phyloP scores from a whole-genome alignment of 2,888 invertebrate species.

The Ichneumoninae sp. region DNA sequence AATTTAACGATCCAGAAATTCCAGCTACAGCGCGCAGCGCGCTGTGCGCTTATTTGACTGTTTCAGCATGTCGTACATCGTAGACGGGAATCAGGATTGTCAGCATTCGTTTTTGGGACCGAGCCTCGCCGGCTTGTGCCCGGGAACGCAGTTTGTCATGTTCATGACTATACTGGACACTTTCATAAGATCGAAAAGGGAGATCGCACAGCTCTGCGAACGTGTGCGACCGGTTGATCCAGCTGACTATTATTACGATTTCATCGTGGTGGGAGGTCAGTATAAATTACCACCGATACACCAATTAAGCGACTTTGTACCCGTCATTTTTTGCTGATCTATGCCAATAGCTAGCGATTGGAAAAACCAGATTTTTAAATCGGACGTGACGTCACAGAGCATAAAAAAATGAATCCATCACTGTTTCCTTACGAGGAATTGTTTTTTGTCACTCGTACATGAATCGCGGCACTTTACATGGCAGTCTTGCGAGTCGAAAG shows the following conservation, averaged over 20 bases:
- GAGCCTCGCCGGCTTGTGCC: conserved; percentile 86
- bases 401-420: background rate
- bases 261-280: conserved; percentile 87
- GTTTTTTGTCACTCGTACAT: too few species aligned
- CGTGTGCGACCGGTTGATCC: conserved; percentile 85
- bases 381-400: too few species aligned
- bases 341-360: background rate
- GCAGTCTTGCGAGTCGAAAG: too few species aligned
- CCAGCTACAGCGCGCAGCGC: background rate
- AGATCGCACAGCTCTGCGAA: conserved; percentile 85
- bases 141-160: conserved; percentile 86
- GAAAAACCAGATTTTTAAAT: background rate
- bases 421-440: too few species aligned
- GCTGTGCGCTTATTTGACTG: background rate
- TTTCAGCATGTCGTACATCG: conserved; percentile 77
- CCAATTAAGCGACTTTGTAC: background rate
- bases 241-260: conserved; percentile 87
- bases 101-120: conserved; percentile 86
- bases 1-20: background rate
- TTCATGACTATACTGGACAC: conserved; percentile 89
- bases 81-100: conserved; percentile 82
- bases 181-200: conserved; percentile 85
- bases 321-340: background rate
- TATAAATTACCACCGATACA: conserved; percentile 47
- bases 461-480: too few species aligned